Base-by-base conservation (phyloP, 2,888 invertebrate genomes). In the Noctua pronuba region DNA sequence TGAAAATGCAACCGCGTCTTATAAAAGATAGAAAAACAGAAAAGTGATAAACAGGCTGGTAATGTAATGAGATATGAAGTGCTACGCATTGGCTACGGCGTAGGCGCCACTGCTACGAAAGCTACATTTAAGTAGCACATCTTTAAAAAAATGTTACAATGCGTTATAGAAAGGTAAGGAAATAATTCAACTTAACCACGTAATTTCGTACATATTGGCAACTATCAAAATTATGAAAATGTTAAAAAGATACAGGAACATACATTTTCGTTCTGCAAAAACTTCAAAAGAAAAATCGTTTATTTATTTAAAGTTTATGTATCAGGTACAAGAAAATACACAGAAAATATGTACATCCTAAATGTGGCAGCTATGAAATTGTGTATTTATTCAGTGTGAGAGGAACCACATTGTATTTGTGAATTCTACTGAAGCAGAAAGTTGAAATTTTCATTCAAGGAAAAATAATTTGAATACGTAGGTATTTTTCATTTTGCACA, bases 371-470 rank as follows among this genome's bases (percentile, higher is more conserved):
- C 52, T 74, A 72, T 73, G 55, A 62, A 82, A 83, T 83, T 82
- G 77, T 86, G 67, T 67, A 83, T 85, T 83, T 75, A 83, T 82
- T 83, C 83, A 77, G 62, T 67, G 69, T 35, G 5, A 46, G 64
- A 80, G 68, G 38, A 21, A 58, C 44, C 55, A 72, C 80, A 64
- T 80, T 80, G 84, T 84, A 68, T 81, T 81, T 72, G 58, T 83
- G 73, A 84, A 81, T 68, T 62, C 80, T 35, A 35, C 79, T 84
- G 73, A 62, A 84, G 80, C 41, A 49, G 65, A 69, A 83, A 77
- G 28, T 64, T 82, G 62, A 73, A 77, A 70, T 83, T 76, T 84
- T 24, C 41, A 80, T 67, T 79, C 28, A 72, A 41, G 35, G 46
- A 24, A 46, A 55, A 67, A 80, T 67, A 3, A 66, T 79, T 79